phyloP scores from a whole-genome alignment of 2,797 vertebrate species.

The Sebastes steindachneri region DNA sequence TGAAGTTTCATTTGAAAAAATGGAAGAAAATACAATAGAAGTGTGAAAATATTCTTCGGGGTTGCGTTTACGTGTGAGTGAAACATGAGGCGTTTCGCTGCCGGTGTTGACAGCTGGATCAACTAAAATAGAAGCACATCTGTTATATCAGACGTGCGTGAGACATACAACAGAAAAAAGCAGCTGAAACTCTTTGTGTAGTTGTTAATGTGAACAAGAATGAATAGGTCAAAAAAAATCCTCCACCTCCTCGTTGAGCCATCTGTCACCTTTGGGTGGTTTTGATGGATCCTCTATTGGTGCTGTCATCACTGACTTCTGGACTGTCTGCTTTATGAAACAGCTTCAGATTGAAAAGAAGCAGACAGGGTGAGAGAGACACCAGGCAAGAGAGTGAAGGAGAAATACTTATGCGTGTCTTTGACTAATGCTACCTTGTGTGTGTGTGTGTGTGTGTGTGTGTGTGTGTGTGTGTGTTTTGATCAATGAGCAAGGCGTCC shows the following conservation, averaged over 20 bases:
- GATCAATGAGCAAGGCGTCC: slow-evolving; percentile 58
- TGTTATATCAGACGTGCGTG: background rate
- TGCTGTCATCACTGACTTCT: slow-evolving; percentile 43
- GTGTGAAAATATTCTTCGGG: background rate
- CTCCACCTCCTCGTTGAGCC: slow-evolving; percentile 16
- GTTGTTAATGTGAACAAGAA: slow-evolving; percentile 10
- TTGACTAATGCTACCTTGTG: slow-evolving; percentile 32
- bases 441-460: slow-evolving; percentile 42
- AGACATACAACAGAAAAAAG: background rate
- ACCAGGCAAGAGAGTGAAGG: slow-evolving; percentile 14
- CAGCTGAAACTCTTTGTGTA: background rate
- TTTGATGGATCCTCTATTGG: slow-evolving; percentile 42
- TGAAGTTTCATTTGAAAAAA: background rate
- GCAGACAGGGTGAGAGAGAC: slow-evolving; percentile 26
- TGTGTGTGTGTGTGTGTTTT: slow-evolving; percentile 43
- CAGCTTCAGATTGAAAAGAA: slow-evolving; percentile 40
- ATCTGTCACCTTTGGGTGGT: slow-evolving; percentile 45
- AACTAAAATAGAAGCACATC: background rate
- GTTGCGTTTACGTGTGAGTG: background rate
- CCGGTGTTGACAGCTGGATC: background rate
- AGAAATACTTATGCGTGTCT: slow-evolving; percentile 39
- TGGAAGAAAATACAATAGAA: background rate
- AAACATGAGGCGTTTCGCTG: background rate
- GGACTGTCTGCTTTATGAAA: slow-evolving; percentile 46
- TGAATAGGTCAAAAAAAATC: slow-evolving; percentile 34